Base-by-base conservation (phyloP, 2,113 vertebrate genomes). In the Halichoerus grypus region DNA sequence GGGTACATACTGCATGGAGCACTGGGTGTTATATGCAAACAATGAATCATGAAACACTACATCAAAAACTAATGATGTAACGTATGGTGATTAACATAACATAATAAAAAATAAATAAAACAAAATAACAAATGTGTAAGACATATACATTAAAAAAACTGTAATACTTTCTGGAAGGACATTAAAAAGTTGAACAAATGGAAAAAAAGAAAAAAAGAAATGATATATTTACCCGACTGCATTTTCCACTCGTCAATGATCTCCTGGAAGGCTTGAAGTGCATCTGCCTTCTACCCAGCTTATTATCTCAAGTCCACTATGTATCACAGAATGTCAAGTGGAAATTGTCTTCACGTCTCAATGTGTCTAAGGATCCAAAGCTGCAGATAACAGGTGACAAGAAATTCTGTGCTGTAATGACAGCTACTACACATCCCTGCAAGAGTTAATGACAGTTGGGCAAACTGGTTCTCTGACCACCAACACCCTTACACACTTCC, bases 291-390 rank as follows among this genome's bases (percentile, higher is more conserved):
- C 3, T 13, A 16, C 1, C 1, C 13, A 8, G 12, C 3, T 81
- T 55, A 5, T 77, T 53, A 49, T 26, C 15, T 42, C 15, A 71
- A 71, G 59, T 46, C 16, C 46, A 71, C 21, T 1, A 18, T 0
- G 7, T 39, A 31, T 5, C 13, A 61, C 3, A 69, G 31, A 89
- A 61, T 61, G 24, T n/a, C 46, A 93, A 39, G 26, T 19, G n/a
- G 31, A 77, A 95, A 28, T 83, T 85, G 13, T 77, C 57, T 85
- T 88, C 18, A 15, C 49, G 28, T 74, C 36, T 96, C 31, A n/a
- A 46, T 93, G 76, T 94, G 5, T 51, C 31, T 87, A 69, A 76
- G 61, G 14, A 76, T 21, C 67, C 28, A 51, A 92, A 83, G 6
- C 18, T 74, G 16, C 96, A 69, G 36, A 51, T 1, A 86, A 24